Evolutionary conservation across 1,140 invertebrate species (phyloP).

Genomic region (Nylanderia fulva): DNA sequence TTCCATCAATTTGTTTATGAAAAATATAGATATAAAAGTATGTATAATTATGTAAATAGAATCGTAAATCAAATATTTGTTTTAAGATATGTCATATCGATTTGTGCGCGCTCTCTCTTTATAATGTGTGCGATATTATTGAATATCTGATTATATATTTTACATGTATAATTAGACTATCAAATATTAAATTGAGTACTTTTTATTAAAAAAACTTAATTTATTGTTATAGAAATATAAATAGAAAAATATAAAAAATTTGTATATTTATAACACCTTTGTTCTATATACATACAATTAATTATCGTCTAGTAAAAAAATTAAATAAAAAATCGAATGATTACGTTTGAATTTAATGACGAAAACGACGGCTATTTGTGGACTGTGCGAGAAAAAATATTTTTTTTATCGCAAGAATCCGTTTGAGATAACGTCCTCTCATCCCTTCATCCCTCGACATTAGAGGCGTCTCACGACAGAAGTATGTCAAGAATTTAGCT

Average conservation of each 20-base stretch:
- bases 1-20: not conserved
- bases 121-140: not conserved
- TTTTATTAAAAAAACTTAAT: not conserved
- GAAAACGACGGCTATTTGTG: not conserved
- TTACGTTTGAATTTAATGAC: not conserved
- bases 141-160: not conserved
- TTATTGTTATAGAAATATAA: not conserved
- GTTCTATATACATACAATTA: not conserved
- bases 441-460: slow-evolving; percentile 21
- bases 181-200: too few species aligned
- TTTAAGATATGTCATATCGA: not conserved
- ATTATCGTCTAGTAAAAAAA: not conserved
- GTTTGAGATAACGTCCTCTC: slow-evolving; percentile 2
- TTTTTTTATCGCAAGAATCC: not conserved
- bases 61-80: slow-evolving; percentile 3
- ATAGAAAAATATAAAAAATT: too few species aligned
- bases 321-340: not conserved
- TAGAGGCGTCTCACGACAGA: slow-evolving; percentile 29
- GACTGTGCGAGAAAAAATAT: not conserved
- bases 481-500: slow-evolving; percentile 74
- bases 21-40: slow-evolving; percentile 5
- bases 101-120: not conserved
- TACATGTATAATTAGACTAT: too few species aligned
- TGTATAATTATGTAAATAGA: not conserved
- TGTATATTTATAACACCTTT: too few species aligned